Evolutionary conservation across 2,113 vertebrate genomes (phyloP).

Genomic region (Callipepla squamata): DNA sequence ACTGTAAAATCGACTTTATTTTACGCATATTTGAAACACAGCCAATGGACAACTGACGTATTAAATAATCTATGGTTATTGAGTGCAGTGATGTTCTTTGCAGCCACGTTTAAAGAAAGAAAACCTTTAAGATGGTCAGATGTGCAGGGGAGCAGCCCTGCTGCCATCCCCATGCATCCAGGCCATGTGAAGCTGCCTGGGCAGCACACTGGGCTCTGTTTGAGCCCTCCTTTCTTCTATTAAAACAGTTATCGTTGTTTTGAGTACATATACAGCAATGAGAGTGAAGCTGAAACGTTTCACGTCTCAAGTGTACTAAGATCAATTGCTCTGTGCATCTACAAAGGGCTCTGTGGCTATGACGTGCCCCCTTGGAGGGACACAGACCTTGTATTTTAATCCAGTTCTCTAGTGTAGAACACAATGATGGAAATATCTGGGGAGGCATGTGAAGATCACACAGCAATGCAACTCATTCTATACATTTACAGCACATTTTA

Average conservation of each 20-base stretch:
- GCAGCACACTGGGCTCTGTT: background rate
- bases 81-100: background rate
- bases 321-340: background rate
- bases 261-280: background rate
- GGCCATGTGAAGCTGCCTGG: background rate
- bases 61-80: background rate
- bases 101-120: background rate
- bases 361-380: background rate
- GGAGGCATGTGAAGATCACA: background rate
- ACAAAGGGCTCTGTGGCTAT: background rate
- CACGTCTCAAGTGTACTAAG: background rate
- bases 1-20: background rate
- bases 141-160: background rate
- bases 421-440: background rate
- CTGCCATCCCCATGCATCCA: background rate
- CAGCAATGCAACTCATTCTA: background rate
- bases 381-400: background rate
- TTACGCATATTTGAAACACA: background rate
- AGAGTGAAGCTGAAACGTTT: background rate
- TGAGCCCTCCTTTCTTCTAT: fast-evolving
- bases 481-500: background rate
- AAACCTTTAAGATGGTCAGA: background rate
- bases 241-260: background rate
- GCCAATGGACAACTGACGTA: background rate
- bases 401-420: background rate